Conservation (phyloP, 2,113 vertebrate genomes). For the Eubucco bourcierii region DNA sequence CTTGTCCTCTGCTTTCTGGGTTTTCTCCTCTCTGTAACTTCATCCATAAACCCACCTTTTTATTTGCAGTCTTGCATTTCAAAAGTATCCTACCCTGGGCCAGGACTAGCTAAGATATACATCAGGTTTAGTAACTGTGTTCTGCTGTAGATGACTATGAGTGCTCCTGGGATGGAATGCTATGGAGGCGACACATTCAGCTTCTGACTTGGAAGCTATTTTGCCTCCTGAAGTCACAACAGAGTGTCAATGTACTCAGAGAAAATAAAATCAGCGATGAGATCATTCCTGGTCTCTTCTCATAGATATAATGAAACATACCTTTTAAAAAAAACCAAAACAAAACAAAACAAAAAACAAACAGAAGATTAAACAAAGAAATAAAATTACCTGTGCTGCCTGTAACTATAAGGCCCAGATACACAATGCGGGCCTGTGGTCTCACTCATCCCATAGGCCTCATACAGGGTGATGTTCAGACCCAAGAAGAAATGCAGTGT, state of each 20-base stretch:
- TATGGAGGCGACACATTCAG: not conserved
- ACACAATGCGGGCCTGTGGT: conserved; percentile 88
- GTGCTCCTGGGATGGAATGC: not conserved
- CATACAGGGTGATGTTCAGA: conserved; percentile 84
- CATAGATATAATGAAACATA: not conserved
- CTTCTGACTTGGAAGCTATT: not conserved
- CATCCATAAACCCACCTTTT: not conserved
- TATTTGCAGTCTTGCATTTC: not conserved
- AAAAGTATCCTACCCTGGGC: not conserved
- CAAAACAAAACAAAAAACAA: no score
- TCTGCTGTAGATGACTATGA: not conserved
- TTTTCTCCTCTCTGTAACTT: not conserved
- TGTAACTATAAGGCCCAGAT: conserved; percentile 79
- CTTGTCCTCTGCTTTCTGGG: not conserved
- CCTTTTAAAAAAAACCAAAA: not conserved
- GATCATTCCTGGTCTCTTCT: not conserved
- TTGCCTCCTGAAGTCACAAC: not conserved
- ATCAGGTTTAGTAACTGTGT: not conserved
- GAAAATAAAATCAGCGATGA: not conserved
- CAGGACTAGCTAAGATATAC: not conserved
- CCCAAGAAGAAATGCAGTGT: conserved; percentile 84
- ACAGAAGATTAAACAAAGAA: no score
- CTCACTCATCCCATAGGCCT: conserved; percentile 90
- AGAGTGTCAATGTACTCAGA: not conserved
- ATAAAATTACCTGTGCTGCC: conserved; percentile 76